Evolutionary conservation across 2,888 invertebrate species (phyloP).

Genomic region (Perithous albicinctus): DNA sequence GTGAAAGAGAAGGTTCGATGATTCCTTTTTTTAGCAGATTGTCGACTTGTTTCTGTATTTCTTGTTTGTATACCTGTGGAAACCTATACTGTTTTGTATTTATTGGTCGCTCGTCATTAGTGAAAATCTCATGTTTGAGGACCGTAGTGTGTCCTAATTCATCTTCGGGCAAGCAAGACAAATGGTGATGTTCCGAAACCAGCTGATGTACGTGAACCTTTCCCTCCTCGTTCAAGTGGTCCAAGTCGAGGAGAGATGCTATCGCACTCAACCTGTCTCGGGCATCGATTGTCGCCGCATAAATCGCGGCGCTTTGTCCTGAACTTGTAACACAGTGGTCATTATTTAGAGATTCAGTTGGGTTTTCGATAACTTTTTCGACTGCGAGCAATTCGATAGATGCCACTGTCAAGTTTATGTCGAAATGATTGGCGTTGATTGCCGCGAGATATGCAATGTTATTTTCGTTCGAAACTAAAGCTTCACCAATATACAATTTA

Average conservation of each 20-base stretch:
- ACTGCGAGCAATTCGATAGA: constrained; percentile 12
- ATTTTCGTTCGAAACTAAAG: constrained; percentile 23
- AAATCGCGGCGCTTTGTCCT: not conserved
- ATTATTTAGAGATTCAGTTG: too few relatives aligned
- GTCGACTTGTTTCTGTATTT: constrained; percentile 23
- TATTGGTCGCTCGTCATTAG: constrained; percentile 32
- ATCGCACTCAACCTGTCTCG: not conserved
- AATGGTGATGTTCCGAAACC: not conserved
- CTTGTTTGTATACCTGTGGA: constrained; percentile 27
- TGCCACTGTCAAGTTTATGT: not conserved
- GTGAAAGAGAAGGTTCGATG: constrained; percentile 9
- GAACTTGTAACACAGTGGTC: too few relatives aligned
- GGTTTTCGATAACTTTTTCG: not conserved
- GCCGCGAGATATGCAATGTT: constrained; percentile 5
- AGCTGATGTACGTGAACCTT: not conserved
- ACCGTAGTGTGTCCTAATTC: constrained; percentile 12
- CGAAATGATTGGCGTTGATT: constrained; percentile 6
- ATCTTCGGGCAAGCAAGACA: constrained; percentile 11
- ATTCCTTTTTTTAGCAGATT: constrained; percentile 11
- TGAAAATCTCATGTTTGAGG: constrained; percentile 16
- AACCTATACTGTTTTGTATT: constrained; percentile 46
- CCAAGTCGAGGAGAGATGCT: not conserved
- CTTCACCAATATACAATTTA: constrained; percentile 27
- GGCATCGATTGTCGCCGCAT: not conserved
- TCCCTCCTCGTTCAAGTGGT: not conserved